Conservation (phyloP, 2,797 vertebrate species). For the Lates japonicus region DNA sequence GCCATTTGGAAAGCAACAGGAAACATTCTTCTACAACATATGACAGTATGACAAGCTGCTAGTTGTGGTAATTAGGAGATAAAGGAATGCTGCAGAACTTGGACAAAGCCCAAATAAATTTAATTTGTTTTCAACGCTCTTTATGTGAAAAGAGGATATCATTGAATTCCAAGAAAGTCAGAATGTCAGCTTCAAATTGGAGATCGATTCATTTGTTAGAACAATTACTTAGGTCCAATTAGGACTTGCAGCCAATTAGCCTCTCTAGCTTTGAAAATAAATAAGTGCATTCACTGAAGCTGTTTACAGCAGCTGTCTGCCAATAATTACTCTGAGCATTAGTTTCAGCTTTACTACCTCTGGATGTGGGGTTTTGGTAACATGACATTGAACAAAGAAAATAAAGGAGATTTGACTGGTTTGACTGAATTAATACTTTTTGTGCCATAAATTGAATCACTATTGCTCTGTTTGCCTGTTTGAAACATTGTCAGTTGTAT, state of each 20-base stretch:
- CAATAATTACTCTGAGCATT: constrained; percentile 42
- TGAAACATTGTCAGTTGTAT: constrained; percentile 11
- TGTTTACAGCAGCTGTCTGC: constrained; percentile 32
- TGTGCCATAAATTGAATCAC: constrained; percentile 45
- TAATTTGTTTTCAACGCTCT: constrained; percentile 34
- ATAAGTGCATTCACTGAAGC: constrained; percentile 31
- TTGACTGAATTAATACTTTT: constrained; percentile 37
- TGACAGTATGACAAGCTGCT: constrained; percentile 10
- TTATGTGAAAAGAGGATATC: constrained; percentile 16
- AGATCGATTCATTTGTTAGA: constrained; percentile 34
- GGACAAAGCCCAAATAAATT: constrained; percentile 11
- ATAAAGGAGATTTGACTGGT: constrained; percentile 9
- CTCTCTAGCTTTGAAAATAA: constrained; percentile 38
- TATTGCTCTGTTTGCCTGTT: constrained; percentile 24
- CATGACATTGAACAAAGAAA: background rate
- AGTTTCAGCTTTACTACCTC: constrained; percentile 4
- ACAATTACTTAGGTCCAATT: constrained; percentile 59
- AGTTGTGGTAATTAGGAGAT: constrained; percentile 26
- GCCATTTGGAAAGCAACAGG: background rate
- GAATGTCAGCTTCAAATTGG: constrained; percentile 35
- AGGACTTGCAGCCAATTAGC: constrained; percentile 49
- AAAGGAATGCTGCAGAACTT: background rate
- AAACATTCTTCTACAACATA: background rate
- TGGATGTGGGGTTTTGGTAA: background rate
- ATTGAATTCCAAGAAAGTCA: constrained; percentile 30